phyloP scores from a whole-genome alignment of 2,797 vertebrate species.

The Tapirus indicus region DNA sequence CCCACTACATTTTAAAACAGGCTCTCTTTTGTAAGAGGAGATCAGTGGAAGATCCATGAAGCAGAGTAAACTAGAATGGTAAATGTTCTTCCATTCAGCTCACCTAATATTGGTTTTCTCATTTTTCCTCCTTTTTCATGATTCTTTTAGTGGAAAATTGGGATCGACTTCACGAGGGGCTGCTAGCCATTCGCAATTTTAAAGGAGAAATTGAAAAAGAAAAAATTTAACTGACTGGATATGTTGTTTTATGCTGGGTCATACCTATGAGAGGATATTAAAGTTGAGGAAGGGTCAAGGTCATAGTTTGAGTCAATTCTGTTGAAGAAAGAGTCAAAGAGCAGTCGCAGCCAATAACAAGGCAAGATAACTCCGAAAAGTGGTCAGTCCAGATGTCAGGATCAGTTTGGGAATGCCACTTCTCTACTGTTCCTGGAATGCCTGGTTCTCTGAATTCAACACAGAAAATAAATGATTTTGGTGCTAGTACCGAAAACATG shows the following conservation, averaged over 20 bases:
- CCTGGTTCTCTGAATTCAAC: neutral
- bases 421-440: neutral
- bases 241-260: neutral
- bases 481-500: neutral
- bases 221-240: neutral
- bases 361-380: neutral
- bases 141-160: neutral
- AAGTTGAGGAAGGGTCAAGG: neutral
- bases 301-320: neutral
- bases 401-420: neutral
- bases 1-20: neutral
- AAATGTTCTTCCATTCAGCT: neutral
- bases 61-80: neutral
- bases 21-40: neutral
- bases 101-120: neutral
- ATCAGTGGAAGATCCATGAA: neutral
- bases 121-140: neutral
- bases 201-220: neutral
- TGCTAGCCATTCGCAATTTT: neutral
- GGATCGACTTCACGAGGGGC: neutral
- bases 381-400: neutral
- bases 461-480: neutral
- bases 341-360: neutral
- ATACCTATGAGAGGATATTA: neutral
- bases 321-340: neutral